These are phyloP conservation scores for Typhlichthys subterraneus DNA, from an alignment of 2,797 vertebrate species.

Conservation along the genomic window DNA sequence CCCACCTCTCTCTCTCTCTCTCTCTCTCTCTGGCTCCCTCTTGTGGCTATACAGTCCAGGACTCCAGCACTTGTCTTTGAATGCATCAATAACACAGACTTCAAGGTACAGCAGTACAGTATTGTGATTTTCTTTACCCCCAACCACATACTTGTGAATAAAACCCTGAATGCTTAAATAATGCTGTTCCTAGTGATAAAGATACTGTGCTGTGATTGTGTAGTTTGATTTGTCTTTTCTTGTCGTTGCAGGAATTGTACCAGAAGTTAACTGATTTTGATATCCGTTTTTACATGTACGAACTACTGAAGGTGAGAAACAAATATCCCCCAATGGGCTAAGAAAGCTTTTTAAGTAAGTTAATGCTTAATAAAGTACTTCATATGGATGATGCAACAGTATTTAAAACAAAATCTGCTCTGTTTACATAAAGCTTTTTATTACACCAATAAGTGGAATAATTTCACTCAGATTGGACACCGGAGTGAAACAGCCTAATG, in stretches of 20 bases:
- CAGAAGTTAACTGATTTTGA: constrained; percentile 99
- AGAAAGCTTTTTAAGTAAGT: too few relatives aligned
- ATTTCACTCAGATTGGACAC: too few relatives aligned
- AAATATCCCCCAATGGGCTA: too few relatives aligned
- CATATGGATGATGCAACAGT: too few relatives aligned
- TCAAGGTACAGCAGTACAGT: constrained; percentile 84
- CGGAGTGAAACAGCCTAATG: too few relatives aligned
- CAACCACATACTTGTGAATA: constrained; percentile 9
- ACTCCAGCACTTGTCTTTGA: constrained; percentile 98
- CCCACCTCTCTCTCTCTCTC: not conserved
- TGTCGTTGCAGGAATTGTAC: constrained; percentile 89
- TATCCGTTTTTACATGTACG: constrained; percentile 98
- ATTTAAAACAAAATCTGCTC: too few relatives aligned
- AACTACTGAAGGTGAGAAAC: constrained; percentile 92
- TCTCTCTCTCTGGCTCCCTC: constrained; percentile 17
- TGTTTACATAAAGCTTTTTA: too few relatives aligned
- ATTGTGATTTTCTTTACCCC: not conserved
- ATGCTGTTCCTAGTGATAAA: too few relatives aligned
- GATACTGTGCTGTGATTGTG: not conserved
- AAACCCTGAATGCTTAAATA: too few relatives aligned
- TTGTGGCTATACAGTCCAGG: constrained; percentile 86
- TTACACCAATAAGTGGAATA: too few relatives aligned
- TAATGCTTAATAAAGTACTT: too few relatives aligned
- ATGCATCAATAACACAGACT: constrained; percentile 99
- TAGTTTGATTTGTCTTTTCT: not conserved